Evolutionary conservation across 2,797 vertebrate species (phyloP), one percentile per base, ranked within the genome.

Genomic region (Gambusia yucatana): DNA sequence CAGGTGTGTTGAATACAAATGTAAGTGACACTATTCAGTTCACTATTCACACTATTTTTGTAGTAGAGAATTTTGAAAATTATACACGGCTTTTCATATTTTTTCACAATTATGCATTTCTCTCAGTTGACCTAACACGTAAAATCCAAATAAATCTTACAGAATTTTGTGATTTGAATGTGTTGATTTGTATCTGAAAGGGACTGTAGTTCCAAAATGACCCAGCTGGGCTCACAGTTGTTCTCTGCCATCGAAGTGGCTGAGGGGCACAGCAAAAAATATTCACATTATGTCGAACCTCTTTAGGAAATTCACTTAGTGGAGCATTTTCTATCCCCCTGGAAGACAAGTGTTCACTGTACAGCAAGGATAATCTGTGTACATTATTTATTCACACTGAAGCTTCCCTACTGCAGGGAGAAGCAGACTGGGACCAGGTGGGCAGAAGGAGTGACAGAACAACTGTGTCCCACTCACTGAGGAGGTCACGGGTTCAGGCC

Each of bases 391-490:
- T 44, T 28, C 25, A 69, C 41, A 70, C 5, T 44, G 41, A 16
- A 0, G 67, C 25, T 44, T 28, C 25, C 63, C 36, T 9, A 30
- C 25, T 28, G 41, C 28, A 41, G 48, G n/a, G 41, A 72, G 20
- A 72, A 44, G 11, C 50, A 39, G 39, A 59, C 41, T 44, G 25
- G 33, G 57, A 77, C 20, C 8, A 39, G 3, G 22, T 17, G 43
- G 59, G 55, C 43, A 14, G 41, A 14, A n/a, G 2, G 44, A 47
- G 33, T 63, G 20, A 48, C 65, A 77, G 17, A 44, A 20, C n/a
- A 43, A 52, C n/a, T 57, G n/a, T 16, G 50, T 10, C n/a, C 77
- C 76, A 17, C 28, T 73, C 25, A 73, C 33, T 33, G 76, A 30
- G 20, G 3, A 22, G 71, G 22, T 36, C 46, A 55, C 52, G 2